Evolutionary conservation across 2,113 vertebrate genomes (phyloP).

Genomic region (Atherinomorus stipes): DNA sequence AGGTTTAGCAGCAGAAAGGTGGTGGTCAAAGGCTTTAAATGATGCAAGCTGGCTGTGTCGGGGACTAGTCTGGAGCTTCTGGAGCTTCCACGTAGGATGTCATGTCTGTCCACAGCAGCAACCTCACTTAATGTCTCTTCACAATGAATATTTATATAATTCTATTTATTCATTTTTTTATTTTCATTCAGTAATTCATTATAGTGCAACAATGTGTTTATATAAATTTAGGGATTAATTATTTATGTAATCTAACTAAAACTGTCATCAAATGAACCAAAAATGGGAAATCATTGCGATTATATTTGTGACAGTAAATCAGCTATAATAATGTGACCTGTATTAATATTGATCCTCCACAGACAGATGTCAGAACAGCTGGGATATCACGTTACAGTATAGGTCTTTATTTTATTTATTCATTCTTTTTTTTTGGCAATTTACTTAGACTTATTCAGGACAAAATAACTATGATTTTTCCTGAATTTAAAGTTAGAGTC

Average conservation of each 20-base stretch:
- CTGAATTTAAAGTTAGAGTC: too few relatives aligned
- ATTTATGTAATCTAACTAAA: too few relatives aligned
- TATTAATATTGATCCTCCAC: background rate
- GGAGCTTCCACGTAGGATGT: background rate
- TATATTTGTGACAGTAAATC: too few relatives aligned
- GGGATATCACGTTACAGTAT: background rate
- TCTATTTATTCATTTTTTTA: background rate
- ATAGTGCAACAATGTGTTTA: too few relatives aligned
- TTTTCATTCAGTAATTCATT: background rate
- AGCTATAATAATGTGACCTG: background rate
- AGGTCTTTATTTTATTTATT: background rate
- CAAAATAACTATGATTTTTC: background rate
- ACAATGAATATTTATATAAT: too few relatives aligned
- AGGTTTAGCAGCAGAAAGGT: background rate
- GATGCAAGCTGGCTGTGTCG: background rate
- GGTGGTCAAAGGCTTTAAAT: background rate
- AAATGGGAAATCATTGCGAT: background rate
- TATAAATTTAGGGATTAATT: too few relatives aligned
- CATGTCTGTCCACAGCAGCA: background rate
- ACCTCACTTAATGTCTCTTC: too few relatives aligned
- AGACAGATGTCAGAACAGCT: background rate
- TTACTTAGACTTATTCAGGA: too few relatives aligned
- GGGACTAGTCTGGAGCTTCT: background rate
- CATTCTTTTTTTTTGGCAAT: too few relatives aligned
- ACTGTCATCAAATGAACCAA: background rate